These are phyloP conservation scores for Danio albolineatus DNA, from an alignment of 2,797 vertebrate species.

Conservation along the genomic window DNA sequence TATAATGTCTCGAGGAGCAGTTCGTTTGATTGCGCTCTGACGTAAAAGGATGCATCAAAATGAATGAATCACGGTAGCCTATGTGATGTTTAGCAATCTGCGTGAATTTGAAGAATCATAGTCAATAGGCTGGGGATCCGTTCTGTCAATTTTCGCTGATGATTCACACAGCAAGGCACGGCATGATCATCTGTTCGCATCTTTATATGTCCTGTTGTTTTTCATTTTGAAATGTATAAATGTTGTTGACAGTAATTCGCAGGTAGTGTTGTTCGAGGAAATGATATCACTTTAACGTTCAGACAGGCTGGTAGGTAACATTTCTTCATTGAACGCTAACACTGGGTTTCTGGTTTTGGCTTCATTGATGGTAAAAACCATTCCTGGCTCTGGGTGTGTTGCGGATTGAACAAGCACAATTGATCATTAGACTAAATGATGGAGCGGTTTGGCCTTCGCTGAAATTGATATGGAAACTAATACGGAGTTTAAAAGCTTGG, in stretches of 20 bases:
- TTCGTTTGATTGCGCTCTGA: conserved; percentile 46
- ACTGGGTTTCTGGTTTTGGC: conserved; percentile 65
- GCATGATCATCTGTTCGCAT: conserved; percentile 33
- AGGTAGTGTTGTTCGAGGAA: conserved; percentile 64
- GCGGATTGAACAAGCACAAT: conserved; percentile 65
- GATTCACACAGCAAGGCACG: conserved; percentile 33
- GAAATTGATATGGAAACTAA: conserved; percentile 39
- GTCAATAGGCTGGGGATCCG: conserved; percentile 18
- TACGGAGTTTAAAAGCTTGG: background rate
- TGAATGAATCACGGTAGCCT: conserved; percentile 23
- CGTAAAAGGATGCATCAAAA: conserved; percentile 21
- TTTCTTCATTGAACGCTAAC: conserved; percentile 53
- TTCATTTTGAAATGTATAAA: conserved; percentile 25
- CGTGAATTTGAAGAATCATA: background rate
- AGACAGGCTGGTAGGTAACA: conserved; percentile 65
- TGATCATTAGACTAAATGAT: conserved; percentile 69
- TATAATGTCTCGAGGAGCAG: conserved; percentile 49
- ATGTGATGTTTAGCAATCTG: conserved; percentile 15
- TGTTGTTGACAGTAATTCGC: conserved; percentile 26
- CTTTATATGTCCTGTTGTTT: conserved; percentile 1
- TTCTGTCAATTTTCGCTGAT: conserved; percentile 18
- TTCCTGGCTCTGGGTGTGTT: conserved; percentile 60
- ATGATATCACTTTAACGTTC: conserved; percentile 72
- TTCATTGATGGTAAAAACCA: conserved; percentile 71
- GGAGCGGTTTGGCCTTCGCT: conserved; percentile 54